These are phyloP conservation scores for Nomada hirtipes DNA, from an alignment of 2,888 invertebrate species.

Conservation along the genomic window DNA sequence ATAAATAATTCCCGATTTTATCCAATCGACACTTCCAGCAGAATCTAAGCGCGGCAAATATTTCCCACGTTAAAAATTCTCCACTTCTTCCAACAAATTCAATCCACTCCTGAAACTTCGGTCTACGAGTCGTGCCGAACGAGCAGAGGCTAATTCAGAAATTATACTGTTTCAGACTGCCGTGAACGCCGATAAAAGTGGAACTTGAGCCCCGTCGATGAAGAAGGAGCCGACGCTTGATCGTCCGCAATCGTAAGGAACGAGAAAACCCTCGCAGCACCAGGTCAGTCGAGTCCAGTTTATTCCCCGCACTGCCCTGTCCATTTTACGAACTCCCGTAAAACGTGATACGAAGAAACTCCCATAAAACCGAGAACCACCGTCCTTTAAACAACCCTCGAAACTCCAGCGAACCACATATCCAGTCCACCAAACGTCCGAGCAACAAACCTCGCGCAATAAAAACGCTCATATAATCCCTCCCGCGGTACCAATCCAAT, in stretches of 20 bases:
- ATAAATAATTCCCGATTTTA: neutral
- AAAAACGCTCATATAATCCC: neutral
- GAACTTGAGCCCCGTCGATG: neutral
- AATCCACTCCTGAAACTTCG: neutral
- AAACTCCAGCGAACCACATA: neutral
- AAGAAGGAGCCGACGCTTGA: neutral
- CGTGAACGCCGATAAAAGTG: neutral
- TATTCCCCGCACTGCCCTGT: slow-evolving; percentile 24
- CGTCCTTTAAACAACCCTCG: neutral
- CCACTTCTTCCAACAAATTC: neutral
- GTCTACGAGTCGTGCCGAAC: too few species aligned
- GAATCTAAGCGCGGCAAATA: neutral
- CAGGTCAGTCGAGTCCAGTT: slow-evolving; percentile 31
- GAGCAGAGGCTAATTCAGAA: too few species aligned
- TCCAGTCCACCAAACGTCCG: neutral
- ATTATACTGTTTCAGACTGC: neutral
- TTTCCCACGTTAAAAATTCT: neutral
- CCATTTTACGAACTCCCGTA: slow-evolving; percentile 9
- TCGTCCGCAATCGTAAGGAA: slow-evolving; percentile 5
- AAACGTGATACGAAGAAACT: slow-evolving; percentile 28
- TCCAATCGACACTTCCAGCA: neutral
- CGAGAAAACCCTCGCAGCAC: neutral
- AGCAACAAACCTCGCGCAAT: neutral
- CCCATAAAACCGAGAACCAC: slow-evolving; percentile 1
- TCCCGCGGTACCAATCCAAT: neutral